Evolutionary conservation across 1,140 invertebrate species (phyloP).

Genomic region (Ylistrum balloti): DNA sequence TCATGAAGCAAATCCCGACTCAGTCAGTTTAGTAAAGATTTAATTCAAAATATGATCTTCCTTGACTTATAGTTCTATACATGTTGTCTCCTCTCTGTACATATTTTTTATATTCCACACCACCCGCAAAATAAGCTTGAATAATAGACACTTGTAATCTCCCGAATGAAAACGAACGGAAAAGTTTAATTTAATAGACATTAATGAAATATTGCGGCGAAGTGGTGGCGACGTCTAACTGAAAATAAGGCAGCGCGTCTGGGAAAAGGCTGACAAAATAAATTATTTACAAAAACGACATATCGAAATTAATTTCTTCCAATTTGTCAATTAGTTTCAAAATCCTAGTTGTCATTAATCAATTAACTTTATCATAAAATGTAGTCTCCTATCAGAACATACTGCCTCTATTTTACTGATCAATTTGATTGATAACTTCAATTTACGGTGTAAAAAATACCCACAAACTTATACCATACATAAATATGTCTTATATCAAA

Average conservation of each 20-base stretch:
- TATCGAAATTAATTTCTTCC: slow-evolving; percentile 21
- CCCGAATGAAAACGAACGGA: neutral
- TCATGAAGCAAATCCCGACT: no score
- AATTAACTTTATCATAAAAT: slow-evolving; percentile 27
- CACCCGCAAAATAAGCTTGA: slow-evolving; percentile 25
- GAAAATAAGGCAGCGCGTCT: neutral
- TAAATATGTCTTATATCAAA: neutral
- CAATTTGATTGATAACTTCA: neutral
- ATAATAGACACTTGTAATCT: neutral
- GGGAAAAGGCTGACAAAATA: neutral
- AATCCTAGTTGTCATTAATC: neutral
- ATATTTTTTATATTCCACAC: neutral
- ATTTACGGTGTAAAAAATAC: neutral
- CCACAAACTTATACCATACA: neutral
- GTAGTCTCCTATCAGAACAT: neutral
- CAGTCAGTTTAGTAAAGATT: no score
- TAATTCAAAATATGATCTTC: no score
- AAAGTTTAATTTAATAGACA: slow-evolving; percentile 10
- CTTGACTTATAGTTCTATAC: neutral
- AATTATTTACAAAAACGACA: neutral
- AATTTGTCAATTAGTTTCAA: slow-evolving; percentile 39
- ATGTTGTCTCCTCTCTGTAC: neutral
- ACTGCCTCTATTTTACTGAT: neutral
- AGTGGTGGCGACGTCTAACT: neutral
- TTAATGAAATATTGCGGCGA: neutral